Evolutionary conservation across 2,797 vertebrate species (phyloP).

Genomic region (Chloroceryle inda): DNA sequence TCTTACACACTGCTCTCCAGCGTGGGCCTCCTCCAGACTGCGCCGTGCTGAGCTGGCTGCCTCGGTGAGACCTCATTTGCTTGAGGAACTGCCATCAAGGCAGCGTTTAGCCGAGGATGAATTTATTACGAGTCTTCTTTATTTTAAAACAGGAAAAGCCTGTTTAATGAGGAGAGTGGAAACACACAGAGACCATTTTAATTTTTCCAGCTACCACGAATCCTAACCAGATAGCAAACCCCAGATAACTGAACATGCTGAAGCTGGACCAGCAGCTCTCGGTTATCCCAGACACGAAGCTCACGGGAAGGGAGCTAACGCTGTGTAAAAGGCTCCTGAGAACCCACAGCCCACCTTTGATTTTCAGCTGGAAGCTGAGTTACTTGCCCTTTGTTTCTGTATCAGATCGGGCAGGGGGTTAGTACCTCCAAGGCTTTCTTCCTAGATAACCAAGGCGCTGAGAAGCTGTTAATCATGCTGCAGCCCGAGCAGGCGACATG

Average conservation of each 20-base stretch:
- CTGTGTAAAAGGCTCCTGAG: background rate
- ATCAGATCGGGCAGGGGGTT: background rate
- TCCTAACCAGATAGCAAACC: background rate
- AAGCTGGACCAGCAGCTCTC: rapidly evolving
- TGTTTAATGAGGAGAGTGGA: slow-evolving; percentile 32
- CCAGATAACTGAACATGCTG: slow-evolving; percentile 17
- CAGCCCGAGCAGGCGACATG: rapidly evolving
- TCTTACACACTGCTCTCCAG: background rate
- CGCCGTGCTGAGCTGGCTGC: slow-evolving; percentile 17
- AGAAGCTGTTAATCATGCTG: background rate
- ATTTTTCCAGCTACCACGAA: slow-evolving; percentile 27
- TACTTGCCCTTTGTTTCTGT: background rate
- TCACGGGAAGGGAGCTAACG: background rate
- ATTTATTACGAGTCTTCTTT: slow-evolving; percentile 27
- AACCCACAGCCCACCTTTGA: rapidly evolving
- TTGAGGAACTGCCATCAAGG: slow-evolving; percentile 33
- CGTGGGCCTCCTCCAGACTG: background rate
- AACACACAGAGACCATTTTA: background rate
- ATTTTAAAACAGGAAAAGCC: slow-evolving; percentile 64
- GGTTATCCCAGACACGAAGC: background rate
- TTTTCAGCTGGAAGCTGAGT: background rate
- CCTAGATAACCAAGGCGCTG: background rate
- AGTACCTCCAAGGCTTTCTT: slow-evolving; percentile 6
- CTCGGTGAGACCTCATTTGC: background rate
- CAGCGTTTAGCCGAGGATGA: slow-evolving; percentile 25